Conservation (phyloP, 2,113 vertebrate genomes). For the Malurus elegans region DNA sequence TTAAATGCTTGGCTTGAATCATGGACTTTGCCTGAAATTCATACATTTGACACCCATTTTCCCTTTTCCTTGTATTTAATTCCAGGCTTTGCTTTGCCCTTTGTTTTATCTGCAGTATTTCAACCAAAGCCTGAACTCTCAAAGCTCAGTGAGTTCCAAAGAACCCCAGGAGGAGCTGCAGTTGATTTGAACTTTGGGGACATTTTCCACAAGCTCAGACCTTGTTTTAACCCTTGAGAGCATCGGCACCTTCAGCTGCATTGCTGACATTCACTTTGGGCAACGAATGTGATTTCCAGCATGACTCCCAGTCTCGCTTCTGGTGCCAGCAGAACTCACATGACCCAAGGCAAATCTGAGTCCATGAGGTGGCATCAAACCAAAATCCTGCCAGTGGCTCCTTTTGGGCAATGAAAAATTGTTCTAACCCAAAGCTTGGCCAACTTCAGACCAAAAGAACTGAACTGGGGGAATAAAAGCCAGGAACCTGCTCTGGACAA, state of each 20-base stretch:
- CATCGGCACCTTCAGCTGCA: not conserved
- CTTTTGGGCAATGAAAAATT: conserved; percentile 3
- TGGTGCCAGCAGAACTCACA: not conserved
- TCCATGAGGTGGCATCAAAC: not conserved
- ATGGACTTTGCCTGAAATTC: not conserved
- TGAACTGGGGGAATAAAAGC: not conserved
- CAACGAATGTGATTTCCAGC: conserved; percentile 23
- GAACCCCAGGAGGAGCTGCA: not conserved
- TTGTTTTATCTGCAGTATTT: not conserved
- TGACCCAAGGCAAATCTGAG: not conserved
- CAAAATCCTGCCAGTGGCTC: not conserved
- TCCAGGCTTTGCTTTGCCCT: not conserved
- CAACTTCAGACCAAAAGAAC: not conserved
- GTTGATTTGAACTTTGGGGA: not conserved
- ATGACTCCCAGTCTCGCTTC: not conserved
- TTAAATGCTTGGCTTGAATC: not conserved
- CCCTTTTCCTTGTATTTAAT: not conserved
- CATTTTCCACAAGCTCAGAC: not conserved
- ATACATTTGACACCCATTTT: not conserved
- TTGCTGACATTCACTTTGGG: conserved; percentile 15
- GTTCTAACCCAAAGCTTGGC: not conserved
- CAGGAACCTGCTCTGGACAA: not conserved
- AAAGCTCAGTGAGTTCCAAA: not conserved
- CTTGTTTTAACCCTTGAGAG: not conserved
- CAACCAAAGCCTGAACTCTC: not conserved